phyloP scores from a whole-genome alignment of 2,113 vertebrate genomes.

The Naja naja region DNA sequence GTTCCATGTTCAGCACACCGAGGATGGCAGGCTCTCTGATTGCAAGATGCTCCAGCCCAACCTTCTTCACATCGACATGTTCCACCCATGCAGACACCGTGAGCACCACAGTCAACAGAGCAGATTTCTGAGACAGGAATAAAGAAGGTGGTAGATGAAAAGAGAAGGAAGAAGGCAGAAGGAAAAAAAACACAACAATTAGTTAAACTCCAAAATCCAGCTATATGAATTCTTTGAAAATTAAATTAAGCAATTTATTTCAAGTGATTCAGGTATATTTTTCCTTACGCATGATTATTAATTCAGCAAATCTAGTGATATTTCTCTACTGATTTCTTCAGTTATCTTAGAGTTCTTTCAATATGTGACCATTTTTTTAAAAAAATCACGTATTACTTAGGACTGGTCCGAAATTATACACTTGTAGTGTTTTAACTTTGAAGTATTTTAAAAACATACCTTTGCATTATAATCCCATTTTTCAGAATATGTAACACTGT shows the following conservation, averaged over 20 bases:
- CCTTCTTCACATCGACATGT: slow-evolving; percentile 93
- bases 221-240: not conserved
- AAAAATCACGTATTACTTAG: not conserved
- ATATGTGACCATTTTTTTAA: slow-evolving; percentile 1
- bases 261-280: not conserved
- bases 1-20: slow-evolving; percentile 93
- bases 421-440: not conserved
- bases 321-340: slow-evolving; percentile 3
- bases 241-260: slow-evolving; percentile 13
- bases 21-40: slow-evolving; percentile 91
- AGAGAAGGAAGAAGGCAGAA: not conserved
- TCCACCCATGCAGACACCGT: slow-evolving; percentile 88
- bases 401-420: not conserved
- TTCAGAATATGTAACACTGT: not conserved
- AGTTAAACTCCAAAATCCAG: rapidly evolving
- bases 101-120: slow-evolving; percentile 85
- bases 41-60: slow-evolving; percentile 88
- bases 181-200: not conserved
- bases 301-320: rapidly evolving
- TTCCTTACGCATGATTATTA: not conserved
- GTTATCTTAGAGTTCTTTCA: slow-evolving; percentile 6
- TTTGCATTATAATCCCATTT: not conserved
- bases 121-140: slow-evolving; percentile 79
- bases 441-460: not conserved
- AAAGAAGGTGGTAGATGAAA: not conserved